phyloP scores from a whole-genome alignment of 2,797 vertebrate species.

The Galaxias olidus region DNA sequence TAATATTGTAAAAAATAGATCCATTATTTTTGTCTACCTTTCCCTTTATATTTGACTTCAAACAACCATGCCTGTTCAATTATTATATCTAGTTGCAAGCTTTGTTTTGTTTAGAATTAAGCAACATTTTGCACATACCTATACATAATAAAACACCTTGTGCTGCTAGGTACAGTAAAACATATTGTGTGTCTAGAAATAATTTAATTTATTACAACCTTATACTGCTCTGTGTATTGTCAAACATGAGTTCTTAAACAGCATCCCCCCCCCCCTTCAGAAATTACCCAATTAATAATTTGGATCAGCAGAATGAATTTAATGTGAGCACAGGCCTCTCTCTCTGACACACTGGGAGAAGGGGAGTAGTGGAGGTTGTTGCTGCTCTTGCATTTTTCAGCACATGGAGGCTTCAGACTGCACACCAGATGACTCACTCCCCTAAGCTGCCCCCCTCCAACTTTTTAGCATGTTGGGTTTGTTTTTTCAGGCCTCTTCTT shows the following conservation, averaged over 20 bases:
- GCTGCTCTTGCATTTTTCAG: background rate
- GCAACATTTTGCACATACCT: conserved; percentile 85
- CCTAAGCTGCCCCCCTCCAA: conserved; percentile 26
- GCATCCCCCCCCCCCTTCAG: too few species aligned
- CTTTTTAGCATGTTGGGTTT: conserved; percentile 56
- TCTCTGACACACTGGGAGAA: background rate
- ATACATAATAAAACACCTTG: conserved; percentile 83
- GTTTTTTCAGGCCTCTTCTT: conserved; percentile 71
- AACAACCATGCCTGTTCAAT: conserved; percentile 71
- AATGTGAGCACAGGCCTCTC: too few species aligned
- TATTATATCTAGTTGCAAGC: conserved; percentile 60
- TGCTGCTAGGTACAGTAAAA: conserved; percentile 63
- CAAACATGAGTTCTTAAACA: too few species aligned
- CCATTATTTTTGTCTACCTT: conserved; percentile 86
- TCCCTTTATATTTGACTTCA: conserved; percentile 53
- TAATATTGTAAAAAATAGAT: conserved; percentile 87
- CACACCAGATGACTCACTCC: conserved; percentile 61
- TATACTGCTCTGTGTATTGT: too few species aligned
- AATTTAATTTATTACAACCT: too few species aligned
- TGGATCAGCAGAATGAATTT: too few species aligned
- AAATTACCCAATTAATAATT: too few species aligned
- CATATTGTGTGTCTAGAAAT: conserved; percentile 22
- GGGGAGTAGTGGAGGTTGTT: too few species aligned
- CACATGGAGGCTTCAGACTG: conserved; percentile 19
- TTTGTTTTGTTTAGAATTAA: conserved; percentile 76